Conservation (phyloP, 2,888 invertebrate species). For the Himalopsyche kuldschensis region DNA sequence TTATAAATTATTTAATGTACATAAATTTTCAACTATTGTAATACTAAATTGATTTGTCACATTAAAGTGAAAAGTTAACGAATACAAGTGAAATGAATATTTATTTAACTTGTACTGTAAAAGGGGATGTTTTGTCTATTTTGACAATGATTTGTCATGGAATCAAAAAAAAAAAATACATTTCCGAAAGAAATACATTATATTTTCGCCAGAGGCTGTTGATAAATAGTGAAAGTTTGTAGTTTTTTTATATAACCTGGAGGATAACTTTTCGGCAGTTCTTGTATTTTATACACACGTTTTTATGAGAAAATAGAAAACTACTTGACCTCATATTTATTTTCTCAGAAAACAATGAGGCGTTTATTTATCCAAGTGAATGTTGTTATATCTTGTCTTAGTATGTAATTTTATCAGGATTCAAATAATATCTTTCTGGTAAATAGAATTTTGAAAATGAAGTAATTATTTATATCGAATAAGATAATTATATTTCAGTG, state of each 20-base stretch:
- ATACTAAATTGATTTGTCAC: no score
- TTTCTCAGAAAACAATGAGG: neutral
- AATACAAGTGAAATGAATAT: no score
- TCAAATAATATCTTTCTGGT: neutral
- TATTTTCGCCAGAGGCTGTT: neutral
- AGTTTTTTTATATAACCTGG: neutral
- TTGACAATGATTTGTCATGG: neutral
- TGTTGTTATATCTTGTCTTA: neutral
- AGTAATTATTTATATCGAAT: no score
- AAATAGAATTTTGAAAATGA: no score
- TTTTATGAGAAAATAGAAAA: slow-evolving; percentile 3
- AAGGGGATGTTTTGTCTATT: no score
- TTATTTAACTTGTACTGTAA: no score
- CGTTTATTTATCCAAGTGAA: neutral
- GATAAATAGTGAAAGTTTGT: neutral
- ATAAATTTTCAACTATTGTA: no score
- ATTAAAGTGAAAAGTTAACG: no score
- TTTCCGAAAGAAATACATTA: neutral
- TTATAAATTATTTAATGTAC: no score
- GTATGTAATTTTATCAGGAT: neutral
- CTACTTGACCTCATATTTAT: neutral
- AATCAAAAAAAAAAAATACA: neutral
- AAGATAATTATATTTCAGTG: no score
- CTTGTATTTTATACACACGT: neutral
- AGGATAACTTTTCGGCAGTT: neutral